These are phyloP conservation scores for Agrenia bidenticulata DNA, from an alignment of 2,888 invertebrate genomes.

Conservation along the genomic window DNA sequence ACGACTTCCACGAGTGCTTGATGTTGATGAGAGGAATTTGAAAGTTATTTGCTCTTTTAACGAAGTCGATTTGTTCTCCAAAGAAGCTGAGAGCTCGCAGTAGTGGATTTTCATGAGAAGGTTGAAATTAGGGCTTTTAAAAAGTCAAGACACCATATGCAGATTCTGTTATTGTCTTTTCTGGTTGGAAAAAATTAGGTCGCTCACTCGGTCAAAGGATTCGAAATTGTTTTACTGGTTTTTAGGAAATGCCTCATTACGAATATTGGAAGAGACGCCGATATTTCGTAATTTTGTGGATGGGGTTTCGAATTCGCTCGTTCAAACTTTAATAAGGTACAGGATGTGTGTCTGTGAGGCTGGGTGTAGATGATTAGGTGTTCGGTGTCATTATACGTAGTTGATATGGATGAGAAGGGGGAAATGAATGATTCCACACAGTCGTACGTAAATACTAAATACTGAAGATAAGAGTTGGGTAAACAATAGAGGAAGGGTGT, in stretches of 20 bases:
- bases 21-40: too few species aligned
- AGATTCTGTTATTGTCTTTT: too few species aligned
- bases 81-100: too few species aligned
- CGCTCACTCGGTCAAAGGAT: too few species aligned
- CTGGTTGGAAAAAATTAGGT: too few species aligned
- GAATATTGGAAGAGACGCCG: not conserved
- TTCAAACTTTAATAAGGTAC: not conserved
- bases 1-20: too few species aligned
- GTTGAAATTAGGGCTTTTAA: too few species aligned
- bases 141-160: too few species aligned
- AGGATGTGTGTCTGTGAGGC: slow-evolving; percentile 14
- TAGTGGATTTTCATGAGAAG: too few species aligned
- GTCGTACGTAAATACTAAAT: not conserved
- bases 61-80: too few species aligned
- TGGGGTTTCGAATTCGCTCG: slow-evolving; percentile 1
- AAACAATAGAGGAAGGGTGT: slow-evolving; percentile 16
- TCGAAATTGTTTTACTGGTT: not conserved
- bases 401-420: not conserved
- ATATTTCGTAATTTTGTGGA: slow-evolving; percentile 1
- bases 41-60: too few species aligned
- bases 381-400: not conserved
- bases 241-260: slow-evolving; percentile 12
- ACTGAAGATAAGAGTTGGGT: slow-evolving; percentile 6
- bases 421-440: slow-evolving; percentile 13
- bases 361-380: slow-evolving; percentile 2